A percentile compares a stretch with the other conserved stretches of the same genome.
Conservation (phyloP, 2,797 vertebrate species). For the Tauraco hartlaubi region DNA sequence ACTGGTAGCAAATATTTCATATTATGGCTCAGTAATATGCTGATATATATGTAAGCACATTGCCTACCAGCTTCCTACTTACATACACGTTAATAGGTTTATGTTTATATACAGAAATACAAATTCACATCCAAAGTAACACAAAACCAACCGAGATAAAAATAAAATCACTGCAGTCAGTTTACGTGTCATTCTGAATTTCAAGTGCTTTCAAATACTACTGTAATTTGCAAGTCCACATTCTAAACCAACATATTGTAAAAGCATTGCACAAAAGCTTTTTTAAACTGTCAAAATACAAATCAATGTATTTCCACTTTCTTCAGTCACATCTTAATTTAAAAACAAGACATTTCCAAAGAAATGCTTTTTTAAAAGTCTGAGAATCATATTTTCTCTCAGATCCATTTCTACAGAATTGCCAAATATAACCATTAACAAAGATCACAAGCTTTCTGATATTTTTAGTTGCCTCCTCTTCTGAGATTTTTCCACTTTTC, state of each 20-base stretch:
- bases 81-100: constrained; percentile 11
- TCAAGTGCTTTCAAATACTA: neutral
- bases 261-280: neutral
- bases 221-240: neutral
- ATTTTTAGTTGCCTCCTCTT: constrained; percentile 33
- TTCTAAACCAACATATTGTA: neutral
- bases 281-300: neutral
- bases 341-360: neutral
- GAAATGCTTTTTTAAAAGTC: neutral
- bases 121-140: neutral
- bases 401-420: neutral
- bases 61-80: neutral
- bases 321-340: neutral
- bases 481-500: constrained; percentile 8
- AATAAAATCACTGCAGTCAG: constrained; percentile 31
- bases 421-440: neutral
- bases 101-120: neutral
- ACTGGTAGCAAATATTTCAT: neutral
- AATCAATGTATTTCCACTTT: neutral
- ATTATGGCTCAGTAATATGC: neutral
- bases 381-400: neutral
- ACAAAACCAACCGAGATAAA: constrained; percentile 2
- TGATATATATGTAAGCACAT: neutral
- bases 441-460: constrained; percentile 24
- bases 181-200: neutral